These are phyloP conservation scores for Dolichotis patagonum DNA, from an alignment of 2,113 vertebrate species.

Conservation along the genomic window DNA sequence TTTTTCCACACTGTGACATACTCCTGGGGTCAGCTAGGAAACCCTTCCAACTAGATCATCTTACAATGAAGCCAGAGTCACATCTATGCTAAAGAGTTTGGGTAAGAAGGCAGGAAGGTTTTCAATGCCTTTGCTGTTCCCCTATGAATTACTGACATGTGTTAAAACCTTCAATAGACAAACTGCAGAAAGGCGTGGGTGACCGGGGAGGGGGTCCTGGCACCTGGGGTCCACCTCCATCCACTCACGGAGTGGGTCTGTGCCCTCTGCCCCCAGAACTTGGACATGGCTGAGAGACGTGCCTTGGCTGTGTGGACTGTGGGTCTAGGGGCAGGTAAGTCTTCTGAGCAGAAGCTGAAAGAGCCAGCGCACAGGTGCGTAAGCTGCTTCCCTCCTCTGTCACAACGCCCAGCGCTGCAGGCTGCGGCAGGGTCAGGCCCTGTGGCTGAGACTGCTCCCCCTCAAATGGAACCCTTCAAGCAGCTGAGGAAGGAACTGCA, in stretches of 20 bases:
- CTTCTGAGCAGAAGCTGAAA: neutral
- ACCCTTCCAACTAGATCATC: neutral
- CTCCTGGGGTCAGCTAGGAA: neutral
- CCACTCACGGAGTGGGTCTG: fast-evolving
- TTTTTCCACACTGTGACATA: neutral
- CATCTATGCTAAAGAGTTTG: neutral
- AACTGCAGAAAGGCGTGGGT: neutral
- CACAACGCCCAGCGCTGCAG: fast-evolving
- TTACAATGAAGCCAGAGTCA: neutral
- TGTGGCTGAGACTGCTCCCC: neutral
- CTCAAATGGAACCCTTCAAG: neutral
- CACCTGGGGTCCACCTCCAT: too few relatives aligned
- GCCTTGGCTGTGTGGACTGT: neutral
- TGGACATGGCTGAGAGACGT: neutral
- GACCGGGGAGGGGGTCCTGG: neutral
- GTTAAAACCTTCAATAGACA: neutral
- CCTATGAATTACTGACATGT: neutral
- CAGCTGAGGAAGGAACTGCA: neutral
- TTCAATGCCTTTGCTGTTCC: neutral
- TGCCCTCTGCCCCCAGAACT: neutral
- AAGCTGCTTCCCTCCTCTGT: neutral
- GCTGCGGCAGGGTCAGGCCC: neutral
- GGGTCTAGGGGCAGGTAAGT: neutral
- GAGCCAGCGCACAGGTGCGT: fast-evolving
- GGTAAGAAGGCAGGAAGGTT: neutral